Evolutionary conservation across 2,888 invertebrate genomes (phyloP), one percentile per base, ranked within the genome.

Genomic region (Stenodera caucasica): DNA sequence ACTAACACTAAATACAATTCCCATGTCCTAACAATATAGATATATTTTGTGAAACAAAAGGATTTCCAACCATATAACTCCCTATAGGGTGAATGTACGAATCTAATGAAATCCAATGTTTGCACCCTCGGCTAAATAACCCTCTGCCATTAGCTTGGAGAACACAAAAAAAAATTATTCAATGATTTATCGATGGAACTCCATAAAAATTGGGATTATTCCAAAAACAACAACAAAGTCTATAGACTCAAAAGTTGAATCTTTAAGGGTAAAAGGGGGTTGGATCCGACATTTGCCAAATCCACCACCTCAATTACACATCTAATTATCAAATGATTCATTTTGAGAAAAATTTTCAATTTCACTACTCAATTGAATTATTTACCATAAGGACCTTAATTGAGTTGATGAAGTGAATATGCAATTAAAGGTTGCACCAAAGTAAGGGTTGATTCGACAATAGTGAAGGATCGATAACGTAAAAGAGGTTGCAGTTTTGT

Each of bases 21-120:
- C n/a, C 33, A 33, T 33, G 33, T 33, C n/a, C 33, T 12, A 4
- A 33, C 33, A n/a, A 33, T 30, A 30, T 30, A 30, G 26, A 32
- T 32, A 33, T 33, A n/a, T n/a, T 2, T 32, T 40, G 32, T 14
- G 60, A 63, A 60, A 68, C 70, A 68, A 70, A 68, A 67, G 67
- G 68, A 67, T 68, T 67, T 64, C 60, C 40, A 3, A n/a, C 35
- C 5, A n/a, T 14, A 56, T 66, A 67, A 68, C 66, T 67, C 67
- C 62, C 60, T 53, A 56, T 65, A 62, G 66, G 66, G 62, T 62
- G 26, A 26, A 67, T 59, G 61, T 40, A 56, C 54, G 49, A 66
- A 67, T 61, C 67, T 70, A 68, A 68, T 70, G 68, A 67, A 68
- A 70, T 70, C 65, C 66, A 63, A 67, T 67, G 68, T 65, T 61